Evolutionary conservation across 2,113 vertebrate species (phyloP), one percentile per base, ranked within the genome.

Genomic region (Colius striatus): DNA sequence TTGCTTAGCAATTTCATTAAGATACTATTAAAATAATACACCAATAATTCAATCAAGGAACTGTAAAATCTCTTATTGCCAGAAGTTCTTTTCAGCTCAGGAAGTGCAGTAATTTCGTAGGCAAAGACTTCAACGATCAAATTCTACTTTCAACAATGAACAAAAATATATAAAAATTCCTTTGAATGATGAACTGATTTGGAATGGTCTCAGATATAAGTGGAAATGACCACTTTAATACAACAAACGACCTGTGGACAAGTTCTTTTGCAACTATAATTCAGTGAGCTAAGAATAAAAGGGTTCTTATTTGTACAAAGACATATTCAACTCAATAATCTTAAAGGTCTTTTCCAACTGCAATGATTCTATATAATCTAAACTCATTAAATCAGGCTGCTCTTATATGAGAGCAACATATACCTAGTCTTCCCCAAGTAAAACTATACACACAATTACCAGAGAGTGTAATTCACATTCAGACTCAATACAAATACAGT

Each of bases 1-100:
- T 84, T 91, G 74, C 89, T n/a, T 58, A 89, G 70, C 74, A 91
- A 94, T 97, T 96, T 89, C 68, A 91, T 93, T 94, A 94, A 89
- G 91, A 92, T 47, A 61, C 76, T 45, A 93, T 91, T 96, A 92
- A 96, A 92, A 94, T 94, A 94, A 94, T 87, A 87, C 34, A 53
- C 47, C 54, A 72, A 84, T 97, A 94, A 94, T 90, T 95, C 86
- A 88, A 72, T 58, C 73, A 89, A 81, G 32, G 45, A 66, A 84
- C n/a, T 34, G 18, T 57, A 12, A 78, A 60, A 16, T 57, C 73
- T 48, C 92, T 92, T 83, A 78, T 65, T 92, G 86, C 91, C 92
- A 94, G 58, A 84, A 95, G 61, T 75, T 95, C 89, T 25, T 78
- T 34, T 74, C 89, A 93, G 87, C 68, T 89, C 74, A 84, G 54